phyloP scores from a whole-genome alignment of 23 tunicate genomes.

The Diplosoma virens region DNA sequence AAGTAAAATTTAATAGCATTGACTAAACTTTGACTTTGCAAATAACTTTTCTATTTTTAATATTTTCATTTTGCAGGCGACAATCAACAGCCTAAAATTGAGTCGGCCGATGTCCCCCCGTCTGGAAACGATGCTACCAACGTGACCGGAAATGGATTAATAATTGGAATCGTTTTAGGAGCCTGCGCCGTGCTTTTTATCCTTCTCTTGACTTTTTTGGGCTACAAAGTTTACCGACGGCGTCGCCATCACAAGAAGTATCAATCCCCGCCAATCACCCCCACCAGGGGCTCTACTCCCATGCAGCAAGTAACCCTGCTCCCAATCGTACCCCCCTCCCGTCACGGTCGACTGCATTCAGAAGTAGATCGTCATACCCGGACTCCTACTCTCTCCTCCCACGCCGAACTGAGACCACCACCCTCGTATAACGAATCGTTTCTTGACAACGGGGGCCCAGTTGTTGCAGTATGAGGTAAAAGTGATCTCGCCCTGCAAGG shows the following conservation, averaged over 20 bases:
- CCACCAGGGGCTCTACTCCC: constrained; percentile 35
- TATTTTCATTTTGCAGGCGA: too few species aligned
- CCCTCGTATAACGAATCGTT: constrained; percentile 74
- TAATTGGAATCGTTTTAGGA: constrained; percentile 62
- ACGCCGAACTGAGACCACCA: constrained; percentile 53
- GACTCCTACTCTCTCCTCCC: constrained; percentile 32
- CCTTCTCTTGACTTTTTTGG: constrained; percentile 47
- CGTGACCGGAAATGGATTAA: constrained; percentile 38
- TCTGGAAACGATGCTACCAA: too few species aligned
- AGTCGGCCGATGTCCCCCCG: too few species aligned
- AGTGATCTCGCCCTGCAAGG: too few species aligned
- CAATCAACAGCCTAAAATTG: too few species aligned
- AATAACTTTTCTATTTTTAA: too few species aligned
- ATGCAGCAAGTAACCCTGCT: constrained; percentile 59
- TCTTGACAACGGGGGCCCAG: constrained; percentile 69
- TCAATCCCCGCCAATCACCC: constrained; percentile 49
- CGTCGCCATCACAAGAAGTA: constrained; percentile 61
- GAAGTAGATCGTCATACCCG: constrained; percentile 30
- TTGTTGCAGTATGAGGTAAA: constrained; percentile 61
- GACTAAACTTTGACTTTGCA: too few species aligned
- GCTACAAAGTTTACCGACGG: constrained; percentile 54
- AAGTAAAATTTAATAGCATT: too few species aligned
- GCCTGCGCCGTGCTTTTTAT: constrained; percentile 65
- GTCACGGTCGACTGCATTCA: constrained; percentile 11
- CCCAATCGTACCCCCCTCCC: constrained; percentile 37